Percentiles rank a stretch among this genome's conserved stretches.
Evolutionary conservation across 2,797 vertebrate genomes (phyloP).

Genomic region (Balearica regulorum): DNA sequence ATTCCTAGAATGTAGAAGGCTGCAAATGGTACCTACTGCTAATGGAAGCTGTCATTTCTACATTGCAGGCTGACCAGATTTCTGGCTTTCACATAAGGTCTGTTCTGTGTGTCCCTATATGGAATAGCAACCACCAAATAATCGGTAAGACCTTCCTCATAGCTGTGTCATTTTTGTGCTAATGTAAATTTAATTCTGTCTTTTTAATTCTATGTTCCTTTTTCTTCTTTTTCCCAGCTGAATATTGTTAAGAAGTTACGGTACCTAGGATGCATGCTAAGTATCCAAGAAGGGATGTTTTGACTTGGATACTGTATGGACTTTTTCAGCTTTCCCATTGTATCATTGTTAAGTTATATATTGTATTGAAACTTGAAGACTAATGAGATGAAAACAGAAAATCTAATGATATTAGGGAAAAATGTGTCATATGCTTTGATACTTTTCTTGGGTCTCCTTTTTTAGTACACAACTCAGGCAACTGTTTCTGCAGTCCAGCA

Average conservation of each 20-base stretch:
- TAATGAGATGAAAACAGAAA: not conserved
- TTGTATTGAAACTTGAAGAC: not conserved
- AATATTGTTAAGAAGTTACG: not conserved
- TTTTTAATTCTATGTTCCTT: not conserved
- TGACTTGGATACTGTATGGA: not conserved
- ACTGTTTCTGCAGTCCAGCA: not conserved
- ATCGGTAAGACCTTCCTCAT: slow-evolving; percentile 84
- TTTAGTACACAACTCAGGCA: not conserved
- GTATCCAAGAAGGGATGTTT: slow-evolving; percentile 17
- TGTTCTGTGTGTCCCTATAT: slow-evolving; percentile 97
- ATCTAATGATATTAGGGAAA: not conserved
- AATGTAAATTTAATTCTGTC: not conserved
- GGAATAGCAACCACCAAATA: slow-evolving; percentile 99
- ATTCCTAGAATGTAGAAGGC: not conserved
- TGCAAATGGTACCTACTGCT: not conserved
- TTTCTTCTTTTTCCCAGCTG: slow-evolving; percentile 2
- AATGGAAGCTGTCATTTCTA: slow-evolving; percentile 49
- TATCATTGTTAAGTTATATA: not conserved
- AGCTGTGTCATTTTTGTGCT: not conserved
- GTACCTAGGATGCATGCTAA: slow-evolving; percentile 7
- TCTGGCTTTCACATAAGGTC: slow-evolving; percentile 97
- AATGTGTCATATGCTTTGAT: not conserved
- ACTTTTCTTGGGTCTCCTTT: not conserved
- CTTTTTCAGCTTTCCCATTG: slow-evolving; percentile 1
- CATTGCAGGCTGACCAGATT: slow-evolving; percentile 91